Percentiles rank a stretch among this genome's conserved stretches.
Conservation (phyloP, 2,888 invertebrate genomes). For the Priocnemis perturbator region DNA sequence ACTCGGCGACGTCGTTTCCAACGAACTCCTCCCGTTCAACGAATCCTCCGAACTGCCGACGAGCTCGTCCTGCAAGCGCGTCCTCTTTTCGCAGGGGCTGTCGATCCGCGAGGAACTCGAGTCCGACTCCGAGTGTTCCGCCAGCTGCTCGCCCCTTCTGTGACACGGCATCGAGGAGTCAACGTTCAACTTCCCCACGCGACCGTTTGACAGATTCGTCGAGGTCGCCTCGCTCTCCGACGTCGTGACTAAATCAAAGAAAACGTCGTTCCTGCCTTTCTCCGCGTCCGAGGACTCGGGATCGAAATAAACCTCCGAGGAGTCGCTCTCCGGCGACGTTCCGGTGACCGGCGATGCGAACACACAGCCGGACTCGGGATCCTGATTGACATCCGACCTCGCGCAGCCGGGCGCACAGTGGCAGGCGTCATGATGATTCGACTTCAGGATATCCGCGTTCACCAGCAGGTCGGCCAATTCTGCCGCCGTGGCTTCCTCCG, state of each 20-base stretch:
- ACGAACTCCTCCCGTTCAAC: constrained; percentile 60
- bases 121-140: constrained; percentile 62
- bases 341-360: constrained; percentile 74
- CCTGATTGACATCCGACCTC: constrained; percentile 68
- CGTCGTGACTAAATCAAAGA: constrained; percentile 55
- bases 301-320: constrained; percentile 69
- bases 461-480: constrained; percentile 76
- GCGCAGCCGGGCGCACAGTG: constrained; percentile 77
- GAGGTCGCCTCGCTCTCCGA: constrained; percentile 60
- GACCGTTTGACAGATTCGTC: constrained; percentile 33
- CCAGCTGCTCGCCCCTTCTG: constrained; percentile 31
- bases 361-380: constrained; percentile 76
- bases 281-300: constrained; percentile 66
- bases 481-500: constrained; percentile 77
- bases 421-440: constrained; percentile 61
- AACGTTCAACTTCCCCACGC: constrained; percentile 7
- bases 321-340: constrained; percentile 74
- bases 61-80: constrained; percentile 13
- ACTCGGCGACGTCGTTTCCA: constrained; percentile 67
- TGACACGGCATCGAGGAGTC: background rate
- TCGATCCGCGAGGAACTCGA: constrained; percentile 33
- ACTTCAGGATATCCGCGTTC: constrained; percentile 61
- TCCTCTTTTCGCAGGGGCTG: constrained; percentile 17
- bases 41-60: constrained; percentile 60
- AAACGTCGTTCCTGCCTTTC: constrained; percentile 53